A percentile compares a stretch with the other conserved stretches of the same genome.
Evolutionary conservation across 2,797 vertebrate genomes (phyloP).

Genomic region (Gallinago solitaria): DNA sequence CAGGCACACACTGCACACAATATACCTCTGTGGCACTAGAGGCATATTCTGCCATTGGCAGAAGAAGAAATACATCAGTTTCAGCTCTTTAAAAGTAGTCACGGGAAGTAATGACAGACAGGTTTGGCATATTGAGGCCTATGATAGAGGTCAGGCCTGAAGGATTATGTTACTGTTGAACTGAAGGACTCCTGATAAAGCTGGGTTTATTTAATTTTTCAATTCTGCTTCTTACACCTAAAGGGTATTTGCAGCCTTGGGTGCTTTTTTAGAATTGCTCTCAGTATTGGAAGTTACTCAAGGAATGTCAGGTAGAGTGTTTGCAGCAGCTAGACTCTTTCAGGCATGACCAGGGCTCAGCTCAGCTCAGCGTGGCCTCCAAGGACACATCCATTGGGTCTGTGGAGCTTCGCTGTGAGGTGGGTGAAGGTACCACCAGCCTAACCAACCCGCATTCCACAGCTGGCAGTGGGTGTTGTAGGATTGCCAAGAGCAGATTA

Average conservation of each 20-base stretch:
- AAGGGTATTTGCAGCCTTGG: background rate
- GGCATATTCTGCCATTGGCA: background rate
- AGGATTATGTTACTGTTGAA: background rate
- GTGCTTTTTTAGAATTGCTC: background rate
- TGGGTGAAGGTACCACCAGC: background rate
- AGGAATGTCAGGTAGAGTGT: background rate
- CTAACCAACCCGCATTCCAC: background rate
- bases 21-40: background rate
- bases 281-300: background rate
- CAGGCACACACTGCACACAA: background rate
- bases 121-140: background rate
- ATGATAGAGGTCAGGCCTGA: background rate
- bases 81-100: background rate
- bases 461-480: background rate
- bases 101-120: background rate
- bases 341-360: background rate
- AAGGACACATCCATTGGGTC: background rate
- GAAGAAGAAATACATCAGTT: background rate
- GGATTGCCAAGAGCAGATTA: background rate
- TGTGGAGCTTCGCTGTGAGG: background rate
- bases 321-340: background rate
- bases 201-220: constrained; percentile 17
- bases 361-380: background rate
- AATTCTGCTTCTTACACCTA: background rate
- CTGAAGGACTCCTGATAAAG: background rate